Base-by-base conservation (phyloP, 2,888 invertebrate species). In the Drosophila macrospina region DNA sequence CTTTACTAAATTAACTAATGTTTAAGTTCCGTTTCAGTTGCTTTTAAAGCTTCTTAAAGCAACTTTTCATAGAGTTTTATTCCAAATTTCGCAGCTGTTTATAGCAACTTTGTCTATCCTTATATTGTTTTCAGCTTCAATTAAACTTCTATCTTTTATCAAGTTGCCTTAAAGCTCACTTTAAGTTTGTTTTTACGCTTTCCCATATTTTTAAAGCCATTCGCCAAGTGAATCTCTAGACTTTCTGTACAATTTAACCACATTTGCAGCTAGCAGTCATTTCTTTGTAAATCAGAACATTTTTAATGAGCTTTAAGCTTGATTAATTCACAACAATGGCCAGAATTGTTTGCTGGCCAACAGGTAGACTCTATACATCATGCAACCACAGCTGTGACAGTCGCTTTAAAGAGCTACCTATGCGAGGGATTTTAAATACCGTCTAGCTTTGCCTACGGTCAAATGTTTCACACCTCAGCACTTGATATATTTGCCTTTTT, bases 391-490 rank as follows among this genome's bases (percentile, higher is more conserved):
- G 36, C 50, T 39, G 42, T 28, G 47, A 55, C 42, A 41, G 42
- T 32, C 41, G 28, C 26, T 59, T 76, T 51, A 60, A 73, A 63
- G 59, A 73, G 65, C 71, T 71, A 54, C 41, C 42, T 47, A 28
- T 34, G 44, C 54, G 1, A 20, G 13, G 37, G 47, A 52, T 64
- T 71, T 57, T 32, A 39, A 69, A 73, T 52, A 60, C 57, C 45
- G 24, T n/a, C 13, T 34, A 44, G 30, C 24, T 67, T 47, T 64
- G 56, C 56, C 68, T 44, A 48, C 60, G 85, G 78, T 84, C 78
- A 63, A 70, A 75, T 50, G 67, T 68, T 85, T 87, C 69, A 71
- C 82, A 82, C 79, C 82, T 81, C 69, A 44, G 56, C 65, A 64
- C 45, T 79, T 81, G 77, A 82, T 87, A 85, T 69, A 69, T 75